Evolutionary conservation across 2,797 vertebrate species (phyloP), one percentile per base, ranked within the genome.

Genomic region (Cygnus olor): DNA sequence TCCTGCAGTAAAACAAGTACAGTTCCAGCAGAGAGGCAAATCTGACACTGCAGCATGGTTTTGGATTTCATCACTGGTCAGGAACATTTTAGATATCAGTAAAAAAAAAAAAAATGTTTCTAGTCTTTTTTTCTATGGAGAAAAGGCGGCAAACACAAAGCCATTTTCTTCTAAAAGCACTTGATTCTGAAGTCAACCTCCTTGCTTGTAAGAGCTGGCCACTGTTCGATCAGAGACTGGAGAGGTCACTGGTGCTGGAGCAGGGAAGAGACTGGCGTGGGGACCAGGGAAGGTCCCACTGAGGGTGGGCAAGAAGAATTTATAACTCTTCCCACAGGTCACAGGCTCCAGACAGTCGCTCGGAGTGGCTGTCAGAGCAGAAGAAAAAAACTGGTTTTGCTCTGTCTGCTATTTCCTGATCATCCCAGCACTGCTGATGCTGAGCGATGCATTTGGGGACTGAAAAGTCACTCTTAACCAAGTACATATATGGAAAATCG

Each of bases 1-100:
- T 94, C 83, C 71, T 58, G 49, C 6, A 81, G 73, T 79, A 73
- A 91, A 96, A 76, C 36, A 64, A 80, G 73, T n/a, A 47, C 12
- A 60, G 66, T 11, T 92, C 70, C 77, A 83, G 61, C 32, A 90
- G 68, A 58, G 88, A 93, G 68, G 68, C 88, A 82, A 91, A 95
- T 93, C 80, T 85, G 90, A 94, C 70, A 58, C 54, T 79, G 36
- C n/a, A 74, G 78, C 91, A 68, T 77, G 74, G 28, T 92, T 87
- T 94, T 83, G 64, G 72, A 83, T 87, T 93, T 92, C 85, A 71
- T 87, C 72, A 78, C 74, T 28, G n/a, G 5, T 88, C 63, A 14
- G 10, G 58, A 90, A 58, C 21, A 49, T 84, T 87, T 82, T 0
- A 1, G 64, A 54, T 66, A 87, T 66, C 58, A 44, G 80, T 79